Evolutionary conservation across 2,113 vertebrate genomes (phyloP), one percentile per base, ranked within the genome.

Genomic region (Callipepla californica): DNA sequence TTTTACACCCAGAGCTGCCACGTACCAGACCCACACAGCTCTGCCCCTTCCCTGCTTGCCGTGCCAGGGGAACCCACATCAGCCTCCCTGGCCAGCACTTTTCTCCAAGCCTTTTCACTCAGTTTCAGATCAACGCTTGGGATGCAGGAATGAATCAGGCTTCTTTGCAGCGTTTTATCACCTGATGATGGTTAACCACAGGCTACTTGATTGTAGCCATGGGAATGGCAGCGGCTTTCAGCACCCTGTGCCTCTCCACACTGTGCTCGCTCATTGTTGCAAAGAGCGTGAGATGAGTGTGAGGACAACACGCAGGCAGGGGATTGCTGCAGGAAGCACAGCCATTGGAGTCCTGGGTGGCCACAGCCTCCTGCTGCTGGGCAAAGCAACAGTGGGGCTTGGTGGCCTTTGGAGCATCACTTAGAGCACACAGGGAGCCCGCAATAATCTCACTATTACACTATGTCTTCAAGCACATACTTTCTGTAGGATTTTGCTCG

Each of bases 161-260:
- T n/a, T 53, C 4, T 80, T 84, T 28, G 80, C 83, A 62, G 74
- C 38, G 48, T 76, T 74, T 77, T 96, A 69, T 78, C 91, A 72
- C 92, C 90, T 68, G 69, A 44, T 86, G 83, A 73, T 89, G 85
- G 93, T 48, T 95, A 61, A 85, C 81, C 85, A 73, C 91, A 85
- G 90, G 84, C 87, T 68, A 8, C 70, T 79, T 4, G 5, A 25
- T 32, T 79, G 93, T 84, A 95, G 93, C 89, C 78, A 32, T 73
- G 87, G 91, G 94, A 91, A 91, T 87, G 74, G 93, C 80, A 89
- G 80, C 66, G 7, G 80, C 73, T 78, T 34, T 70, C 86, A 32
- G 58, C 80, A 19, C 86, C 89, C 13, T 5, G 57, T 51, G 74
- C 78, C 91, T 78, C 81, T 72, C 1, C 40, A 2, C 4, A 3